These are phyloP conservation scores for Alectoris magna DNA, from an alignment of 2,797 vertebrate species.

Conservation along the genomic window DNA sequence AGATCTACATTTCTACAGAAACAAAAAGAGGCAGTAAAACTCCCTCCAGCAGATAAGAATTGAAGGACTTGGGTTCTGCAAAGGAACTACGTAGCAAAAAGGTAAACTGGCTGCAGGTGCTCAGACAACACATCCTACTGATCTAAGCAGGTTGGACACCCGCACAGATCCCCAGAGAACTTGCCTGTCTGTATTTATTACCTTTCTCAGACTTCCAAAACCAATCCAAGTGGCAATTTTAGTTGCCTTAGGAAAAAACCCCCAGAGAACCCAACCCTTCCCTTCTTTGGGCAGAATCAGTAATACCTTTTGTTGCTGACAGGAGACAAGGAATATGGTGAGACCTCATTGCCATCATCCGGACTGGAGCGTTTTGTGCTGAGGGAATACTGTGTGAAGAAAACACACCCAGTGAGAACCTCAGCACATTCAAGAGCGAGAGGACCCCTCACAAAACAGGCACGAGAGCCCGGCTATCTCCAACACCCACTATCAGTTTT, in stretches of 20 bases:
- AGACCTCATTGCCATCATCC: constrained; percentile 95
- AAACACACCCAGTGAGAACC: background rate
- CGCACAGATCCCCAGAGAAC: background rate
- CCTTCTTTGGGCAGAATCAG: background rate
- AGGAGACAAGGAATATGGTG: constrained; percentile 95
- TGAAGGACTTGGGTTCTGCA: background rate
- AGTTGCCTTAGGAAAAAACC: background rate
- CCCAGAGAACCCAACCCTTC: background rate
- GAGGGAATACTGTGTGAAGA: constrained; percentile 88
- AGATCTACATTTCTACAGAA: background rate
- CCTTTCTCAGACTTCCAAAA: background rate
- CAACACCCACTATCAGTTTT: background rate
- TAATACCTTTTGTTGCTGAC: constrained; percentile 97
- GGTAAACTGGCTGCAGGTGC: background rate
- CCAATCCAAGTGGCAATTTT: background rate
- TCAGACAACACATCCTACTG: background rate
- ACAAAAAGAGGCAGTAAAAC: background rate
- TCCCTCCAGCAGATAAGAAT: background rate
- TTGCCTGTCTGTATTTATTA: background rate
- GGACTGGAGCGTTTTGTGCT: constrained; percentile 93
- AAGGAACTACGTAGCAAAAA: background rate
- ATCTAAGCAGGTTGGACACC: background rate
- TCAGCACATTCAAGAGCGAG: accelerated
- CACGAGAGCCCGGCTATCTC: background rate
- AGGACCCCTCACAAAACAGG: background rate